Evolutionary conservation across 2,797 vertebrate genomes (phyloP).

Genomic region (Lophotriccus pileatus): DNA sequence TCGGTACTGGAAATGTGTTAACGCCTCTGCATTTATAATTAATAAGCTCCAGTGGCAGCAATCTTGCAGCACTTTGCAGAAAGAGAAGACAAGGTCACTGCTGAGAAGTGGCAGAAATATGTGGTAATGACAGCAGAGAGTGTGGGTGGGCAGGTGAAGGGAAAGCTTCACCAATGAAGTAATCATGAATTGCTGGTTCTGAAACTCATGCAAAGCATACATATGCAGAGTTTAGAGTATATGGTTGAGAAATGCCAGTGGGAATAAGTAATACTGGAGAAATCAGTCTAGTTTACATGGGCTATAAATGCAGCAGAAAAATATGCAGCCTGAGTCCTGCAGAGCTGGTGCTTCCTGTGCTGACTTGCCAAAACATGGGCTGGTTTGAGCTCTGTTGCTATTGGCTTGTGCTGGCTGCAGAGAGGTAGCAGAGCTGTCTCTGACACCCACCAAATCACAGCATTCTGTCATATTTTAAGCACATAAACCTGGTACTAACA

Average conservation of each 20-base stretch:
- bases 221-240: not conserved
- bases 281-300: not conserved
- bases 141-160: slow-evolving; percentile 14
- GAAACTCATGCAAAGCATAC: not conserved
- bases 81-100: slow-evolving; percentile 33
- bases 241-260: not conserved
- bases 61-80: slow-evolving; percentile 19
- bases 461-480: not conserved
- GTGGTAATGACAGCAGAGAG: slow-evolving; percentile 2
- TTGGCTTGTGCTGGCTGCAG: not conserved
- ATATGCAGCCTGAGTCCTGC: not conserved
- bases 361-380: not conserved
- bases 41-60: not conserved
- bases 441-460: not conserved
- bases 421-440: not conserved
- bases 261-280: not conserved
- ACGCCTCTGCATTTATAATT: not conserved
- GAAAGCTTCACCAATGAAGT: not conserved
- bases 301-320: not conserved
- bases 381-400: not conserved
- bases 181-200: not conserved
- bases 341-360: not conserved
- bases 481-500: not conserved
- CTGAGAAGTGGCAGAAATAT: slow-evolving; percentile 33
- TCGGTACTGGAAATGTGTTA: not conserved